Evolutionary conservation across 2,113 vertebrate species (phyloP).

Genomic region (Phalacrocorax pelagicus): DNA sequence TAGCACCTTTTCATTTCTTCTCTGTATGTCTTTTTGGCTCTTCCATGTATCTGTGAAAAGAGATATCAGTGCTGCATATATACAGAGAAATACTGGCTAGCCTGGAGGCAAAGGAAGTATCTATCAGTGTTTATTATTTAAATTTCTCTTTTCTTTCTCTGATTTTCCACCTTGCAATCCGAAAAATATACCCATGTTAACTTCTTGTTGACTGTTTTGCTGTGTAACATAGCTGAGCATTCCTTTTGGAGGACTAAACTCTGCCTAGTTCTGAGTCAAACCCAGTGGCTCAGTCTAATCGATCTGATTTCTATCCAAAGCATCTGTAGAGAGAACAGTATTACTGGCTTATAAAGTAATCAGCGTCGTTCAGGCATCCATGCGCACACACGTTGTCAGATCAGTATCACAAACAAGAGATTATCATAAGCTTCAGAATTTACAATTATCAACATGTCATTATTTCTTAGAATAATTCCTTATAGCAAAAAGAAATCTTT

Average conservation of each 20-base stretch:
- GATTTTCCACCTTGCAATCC: background rate
- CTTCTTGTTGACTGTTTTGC: background rate
- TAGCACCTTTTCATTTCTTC: background rate
- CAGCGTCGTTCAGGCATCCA: background rate
- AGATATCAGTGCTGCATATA: background rate
- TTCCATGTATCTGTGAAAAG: background rate
- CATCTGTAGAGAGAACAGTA: background rate
- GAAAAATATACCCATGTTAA: background rate
- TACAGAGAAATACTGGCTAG: background rate
- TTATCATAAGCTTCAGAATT: background rate
- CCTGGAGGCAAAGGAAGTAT: background rate
- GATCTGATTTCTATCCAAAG: background rate
- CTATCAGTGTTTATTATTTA: background rate
- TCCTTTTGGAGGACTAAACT: background rate
- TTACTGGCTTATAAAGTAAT: background rate
- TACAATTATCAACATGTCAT: background rate
- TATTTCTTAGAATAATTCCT: background rate
- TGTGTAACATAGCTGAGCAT: background rate
- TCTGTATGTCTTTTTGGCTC: background rate
- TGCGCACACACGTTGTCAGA: background rate
- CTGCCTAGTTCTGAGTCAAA: background rate
- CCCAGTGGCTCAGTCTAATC: background rate
- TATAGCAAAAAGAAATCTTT: background rate
- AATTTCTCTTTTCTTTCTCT: background rate
- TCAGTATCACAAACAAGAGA: background rate